A percentile compares a stretch with the other conserved stretches of the same genome.
phyloP scores from a whole-genome alignment of 2,888 invertebrate species.

The Beris morrisii region DNA sequence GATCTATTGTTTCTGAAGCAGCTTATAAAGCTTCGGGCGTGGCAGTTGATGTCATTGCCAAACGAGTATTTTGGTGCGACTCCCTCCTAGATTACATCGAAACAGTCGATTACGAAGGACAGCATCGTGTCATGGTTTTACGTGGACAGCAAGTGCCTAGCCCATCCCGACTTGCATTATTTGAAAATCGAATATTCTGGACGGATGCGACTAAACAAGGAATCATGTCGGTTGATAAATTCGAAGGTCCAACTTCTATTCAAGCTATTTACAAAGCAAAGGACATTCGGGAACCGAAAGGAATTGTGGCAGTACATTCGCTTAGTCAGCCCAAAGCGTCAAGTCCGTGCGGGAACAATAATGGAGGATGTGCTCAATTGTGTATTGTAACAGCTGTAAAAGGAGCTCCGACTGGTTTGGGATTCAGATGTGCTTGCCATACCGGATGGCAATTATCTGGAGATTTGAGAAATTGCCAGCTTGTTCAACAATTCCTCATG shows the following conservation, averaged over 20 bases:
- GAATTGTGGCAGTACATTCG: slow-evolving; percentile 78
- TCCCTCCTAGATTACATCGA: slow-evolving; percentile 93
- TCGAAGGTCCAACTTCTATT: slow-evolving; percentile 75
- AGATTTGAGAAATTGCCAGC: slow-evolving; percentile 77
- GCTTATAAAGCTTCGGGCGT: slow-evolving; percentile 93
- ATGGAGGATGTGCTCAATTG: slow-evolving; percentile 91
- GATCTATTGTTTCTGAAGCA: slow-evolving; percentile 85
- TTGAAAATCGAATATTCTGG: slow-evolving; percentile 88
- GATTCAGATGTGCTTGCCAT: slow-evolving; percentile 89
- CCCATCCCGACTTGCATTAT: slow-evolving; percentile 79
- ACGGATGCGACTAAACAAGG: slow-evolving; percentile 90
- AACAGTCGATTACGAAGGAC: slow-evolving; percentile 90
- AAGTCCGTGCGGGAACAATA: slow-evolving; percentile 85
- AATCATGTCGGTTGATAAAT: slow-evolving; percentile 84
- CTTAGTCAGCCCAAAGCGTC: slow-evolving; percentile 73
- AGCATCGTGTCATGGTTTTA: slow-evolving; percentile 75
- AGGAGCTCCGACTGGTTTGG: slow-evolving; percentile 67
- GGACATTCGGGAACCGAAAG: slow-evolving; percentile 80
- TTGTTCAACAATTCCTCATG: slow-evolving; percentile 87
- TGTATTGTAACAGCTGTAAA: slow-evolving; percentile 84
- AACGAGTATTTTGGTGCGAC: slow-evolving; percentile 95
- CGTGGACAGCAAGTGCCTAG: slow-evolving; percentile 84
- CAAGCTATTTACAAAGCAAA: slow-evolving; percentile 78
- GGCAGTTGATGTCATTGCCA: slow-evolving; percentile 85
- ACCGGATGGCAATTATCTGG: slow-evolving; percentile 78